Evolutionary conservation across 30 jellyfish, hydroid and myxozoan species (phyloP).

Genomic region (Chrysaora quinquecirrha): DNA sequence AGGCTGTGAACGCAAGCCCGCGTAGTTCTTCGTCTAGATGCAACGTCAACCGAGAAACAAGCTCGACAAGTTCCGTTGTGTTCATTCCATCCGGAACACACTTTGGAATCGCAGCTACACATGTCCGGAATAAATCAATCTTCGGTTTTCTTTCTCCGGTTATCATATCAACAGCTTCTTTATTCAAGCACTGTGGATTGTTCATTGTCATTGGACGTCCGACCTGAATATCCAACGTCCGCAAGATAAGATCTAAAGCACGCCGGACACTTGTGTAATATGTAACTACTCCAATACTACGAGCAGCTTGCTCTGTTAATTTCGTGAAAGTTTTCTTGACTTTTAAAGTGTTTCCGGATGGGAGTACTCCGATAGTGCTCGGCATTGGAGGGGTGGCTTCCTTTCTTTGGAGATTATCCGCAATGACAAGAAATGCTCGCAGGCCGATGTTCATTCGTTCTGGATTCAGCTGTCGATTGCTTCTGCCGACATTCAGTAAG

Average conservation of each 20-base stretch:
- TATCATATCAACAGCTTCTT: conserved; percentile 93
- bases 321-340: conserved; percentile 94
- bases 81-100: conserved; percentile 99
- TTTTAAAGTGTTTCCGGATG: conserved; percentile 94
- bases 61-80: conserved; percentile 89
- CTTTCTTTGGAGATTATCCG: conserved; percentile 94
- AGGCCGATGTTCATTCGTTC: conserved; percentile 98
- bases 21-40: conserved; percentile 95
- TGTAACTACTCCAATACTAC: conserved; percentile 97
- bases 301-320: conserved; percentile 98
- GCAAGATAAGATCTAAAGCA: conserved; percentile 90
- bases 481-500: conserved; percentile 87
- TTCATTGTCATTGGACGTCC: conserved; percentile 95
- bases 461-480: conserved; percentile 89
- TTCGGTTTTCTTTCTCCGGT: conserved; percentile 97
- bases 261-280: conserved; percentile 97
- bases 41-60: conserved; percentile 87
- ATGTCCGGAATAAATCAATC: conserved; percentile 92
- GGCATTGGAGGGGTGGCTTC: conserved; percentile 99
- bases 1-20: conserved; percentile 92
- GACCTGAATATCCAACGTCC: conserved; percentile 89
- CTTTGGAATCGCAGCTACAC: conserved; percentile 99
- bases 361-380: conserved; percentile 94
- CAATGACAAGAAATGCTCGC: conserved; percentile 95
- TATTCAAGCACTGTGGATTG: conserved; percentile 88